Conservation (phyloP, 1,140 invertebrate genomes). For the Condylostylus longicornis region DNA sequence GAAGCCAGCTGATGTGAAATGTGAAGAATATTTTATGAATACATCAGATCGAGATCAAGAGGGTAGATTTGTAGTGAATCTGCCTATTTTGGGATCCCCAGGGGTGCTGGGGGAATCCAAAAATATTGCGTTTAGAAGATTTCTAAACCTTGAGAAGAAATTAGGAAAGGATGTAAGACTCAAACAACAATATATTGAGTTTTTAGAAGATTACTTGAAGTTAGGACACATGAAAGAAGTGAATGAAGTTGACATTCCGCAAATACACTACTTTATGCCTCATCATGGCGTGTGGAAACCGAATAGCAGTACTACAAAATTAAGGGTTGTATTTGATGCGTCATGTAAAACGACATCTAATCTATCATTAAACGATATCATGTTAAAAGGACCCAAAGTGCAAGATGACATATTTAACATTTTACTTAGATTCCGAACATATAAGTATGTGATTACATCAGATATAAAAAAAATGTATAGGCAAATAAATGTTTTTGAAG, state of each 20-base stretch:
- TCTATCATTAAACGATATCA: conserved; percentile 9
- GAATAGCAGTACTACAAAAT: conserved; percentile 11
- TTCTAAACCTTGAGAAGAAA: conserved; percentile 19
- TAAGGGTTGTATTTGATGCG: conserved; percentile 2
- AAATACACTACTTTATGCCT: conserved; percentile 14
- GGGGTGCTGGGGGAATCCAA: conserved; percentile 19
- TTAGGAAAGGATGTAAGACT: conserved; percentile 15
- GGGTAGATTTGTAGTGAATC: conserved; percentile 11
- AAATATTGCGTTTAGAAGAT: conserved; percentile 14
- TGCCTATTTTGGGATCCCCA: conserved; percentile 10
- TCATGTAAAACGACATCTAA: too few relatives aligned
- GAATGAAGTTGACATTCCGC: conserved; percentile 11
- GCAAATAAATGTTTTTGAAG: conserved; percentile 11
- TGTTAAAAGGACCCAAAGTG: conserved; percentile 4
- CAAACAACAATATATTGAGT: conserved; percentile 10
- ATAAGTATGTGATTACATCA: conserved; percentile 12
- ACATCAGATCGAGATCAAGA: conserved; percentile 1
- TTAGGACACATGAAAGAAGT: conserved; percentile 26
- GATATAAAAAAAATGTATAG: conserved; percentile 24
- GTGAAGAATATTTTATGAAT: conserved; percentile 6
- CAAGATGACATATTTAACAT: conserved; percentile 15
- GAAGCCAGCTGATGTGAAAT: conserved; percentile 7
- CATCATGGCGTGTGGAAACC: conserved; percentile 18
- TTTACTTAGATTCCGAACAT: conserved; percentile 29
- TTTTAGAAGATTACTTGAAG: conserved; percentile 22